phyloP scores from a whole-genome alignment of 2,888 invertebrate genomes.

The Epinotia nisella region DNA sequence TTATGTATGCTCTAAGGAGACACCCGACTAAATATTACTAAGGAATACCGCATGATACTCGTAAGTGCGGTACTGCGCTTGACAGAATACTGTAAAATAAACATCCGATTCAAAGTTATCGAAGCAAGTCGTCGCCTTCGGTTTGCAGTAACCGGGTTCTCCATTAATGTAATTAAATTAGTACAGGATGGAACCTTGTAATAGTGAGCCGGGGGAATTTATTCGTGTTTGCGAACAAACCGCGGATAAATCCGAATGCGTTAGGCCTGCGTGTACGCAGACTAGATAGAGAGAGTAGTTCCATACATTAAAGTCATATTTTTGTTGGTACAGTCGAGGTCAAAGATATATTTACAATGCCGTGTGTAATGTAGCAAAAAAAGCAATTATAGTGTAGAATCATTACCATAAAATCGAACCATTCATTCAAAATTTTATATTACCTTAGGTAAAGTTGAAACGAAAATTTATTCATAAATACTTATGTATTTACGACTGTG shows the following conservation, averaged over 20 bases:
- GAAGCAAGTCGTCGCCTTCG: not conserved
- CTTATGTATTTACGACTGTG: too few species aligned
- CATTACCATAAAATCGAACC: not conserved
- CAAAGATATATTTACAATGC: too few species aligned
- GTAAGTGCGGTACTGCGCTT: not conserved
- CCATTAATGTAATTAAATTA: conserved; percentile 28
- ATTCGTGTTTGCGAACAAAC: conserved; percentile 35
- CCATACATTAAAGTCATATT: too few species aligned
- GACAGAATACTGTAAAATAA: not conserved
- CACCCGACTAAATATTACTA: not conserved
- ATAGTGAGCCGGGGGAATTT: conserved; percentile 19
- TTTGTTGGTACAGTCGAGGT: too few species aligned
- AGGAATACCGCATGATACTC: not conserved
- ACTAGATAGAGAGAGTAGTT: not conserved
- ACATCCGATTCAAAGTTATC: not conserved
- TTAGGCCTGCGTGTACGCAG: conserved; percentile 11
- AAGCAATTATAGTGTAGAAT: too few species aligned
- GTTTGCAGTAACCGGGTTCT: conserved; percentile 1
- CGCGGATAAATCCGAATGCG: conserved; percentile 21
- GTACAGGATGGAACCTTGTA: conserved; percentile 11
- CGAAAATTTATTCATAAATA: too few species aligned
- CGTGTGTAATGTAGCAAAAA: too few species aligned
- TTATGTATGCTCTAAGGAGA: too few species aligned
- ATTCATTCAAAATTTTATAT: too few species aligned
- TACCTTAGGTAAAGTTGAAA: too few species aligned